A percentile compares a stretch with the other conserved stretches of the same genome.
phyloP scores from a whole-genome alignment of 2,797 vertebrate species.

The Semaprochilodus insignis region DNA sequence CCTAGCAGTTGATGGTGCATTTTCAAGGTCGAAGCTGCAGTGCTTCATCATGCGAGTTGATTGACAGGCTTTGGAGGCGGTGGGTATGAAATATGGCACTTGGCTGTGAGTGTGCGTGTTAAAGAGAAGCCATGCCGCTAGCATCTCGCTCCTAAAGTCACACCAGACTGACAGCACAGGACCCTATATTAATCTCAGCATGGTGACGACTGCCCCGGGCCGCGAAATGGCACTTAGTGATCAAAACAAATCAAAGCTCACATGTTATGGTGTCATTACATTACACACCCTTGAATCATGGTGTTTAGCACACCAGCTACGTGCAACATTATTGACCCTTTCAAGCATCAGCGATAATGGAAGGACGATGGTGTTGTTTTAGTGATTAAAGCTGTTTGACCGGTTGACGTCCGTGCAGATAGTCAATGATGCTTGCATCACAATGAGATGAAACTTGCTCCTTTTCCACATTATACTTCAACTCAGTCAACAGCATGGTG shows the following conservation, averaged over 20 bases:
- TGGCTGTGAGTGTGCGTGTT: slow-evolving; percentile 67
- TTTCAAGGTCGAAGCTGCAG: slow-evolving; percentile 61
- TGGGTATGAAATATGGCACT: slow-evolving; percentile 66
- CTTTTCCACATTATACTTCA: not conserved
- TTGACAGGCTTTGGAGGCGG: slow-evolving; percentile 66
- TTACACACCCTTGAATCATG: slow-evolving; percentile 43
- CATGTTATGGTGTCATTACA: slow-evolving; percentile 55
- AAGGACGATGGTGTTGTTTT: slow-evolving; percentile 31
- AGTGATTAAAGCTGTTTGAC: slow-evolving; percentile 35
- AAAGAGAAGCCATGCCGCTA: slow-evolving; percentile 63
- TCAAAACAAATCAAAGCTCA: slow-evolving; percentile 67
- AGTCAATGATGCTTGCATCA: slow-evolving; percentile 7
- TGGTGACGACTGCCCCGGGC: slow-evolving; percentile 66
- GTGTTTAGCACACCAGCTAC: slow-evolving; percentile 29
- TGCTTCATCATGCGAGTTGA: slow-evolving; percentile 65
- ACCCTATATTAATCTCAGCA: slow-evolving; percentile 67
- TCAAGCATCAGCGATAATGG: slow-evolving; percentile 33
- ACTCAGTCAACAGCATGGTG: slow-evolving; percentile 23
- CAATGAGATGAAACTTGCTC: not conserved
- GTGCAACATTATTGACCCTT: slow-evolving; percentile 44
- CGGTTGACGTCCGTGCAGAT: not conserved
- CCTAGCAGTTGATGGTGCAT: slow-evolving; percentile 31
- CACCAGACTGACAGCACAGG: slow-evolving; percentile 65
- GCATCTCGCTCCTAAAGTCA: slow-evolving; percentile 67
- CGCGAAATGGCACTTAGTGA: slow-evolving; percentile 70